These are phyloP conservation scores for Xylota sylvarum DNA, from an alignment of 2,888 invertebrate species.

Conservation along the genomic window DNA sequence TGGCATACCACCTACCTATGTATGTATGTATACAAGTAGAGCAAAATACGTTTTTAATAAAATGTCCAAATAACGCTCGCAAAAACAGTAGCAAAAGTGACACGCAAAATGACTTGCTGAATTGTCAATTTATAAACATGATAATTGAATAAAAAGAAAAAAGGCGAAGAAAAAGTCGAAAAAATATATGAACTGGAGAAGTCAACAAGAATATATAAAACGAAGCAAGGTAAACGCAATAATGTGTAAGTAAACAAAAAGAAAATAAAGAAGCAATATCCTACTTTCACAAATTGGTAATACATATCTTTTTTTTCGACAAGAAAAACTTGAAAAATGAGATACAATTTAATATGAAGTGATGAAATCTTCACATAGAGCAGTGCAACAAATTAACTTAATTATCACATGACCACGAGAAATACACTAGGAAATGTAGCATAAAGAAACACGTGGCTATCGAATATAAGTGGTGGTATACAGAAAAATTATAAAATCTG, in stretches of 20 bases:
- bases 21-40: conserved; percentile 24
- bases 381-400: conserved; percentile 54
- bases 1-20: too few species aligned
- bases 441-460: conserved; percentile 60
- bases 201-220: conserved; percentile 9
- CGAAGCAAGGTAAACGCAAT: background rate
- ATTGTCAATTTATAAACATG: conserved; percentile 52
- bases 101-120: conserved; percentile 66
- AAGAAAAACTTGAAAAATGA: background rate
- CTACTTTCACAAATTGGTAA: conserved; percentile 35
- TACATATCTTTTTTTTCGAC: conserved; percentile 8
- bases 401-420: conserved; percentile 66
- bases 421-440: conserved; percentile 2
- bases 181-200: conserved; percentile 11
- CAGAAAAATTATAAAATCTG: conserved; percentile 14
- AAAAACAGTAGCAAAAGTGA: conserved; percentile 44
- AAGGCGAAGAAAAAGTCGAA: conserved; percentile 8
- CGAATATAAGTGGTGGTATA: background rate
- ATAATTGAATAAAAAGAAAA: conserved; percentile 37
- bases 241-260: conserved; percentile 19
- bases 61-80: conserved; percentile 4
- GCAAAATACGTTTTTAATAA: conserved; percentile 8
- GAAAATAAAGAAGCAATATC: background rate
- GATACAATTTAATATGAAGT: conserved; percentile 23
- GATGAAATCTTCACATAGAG: conserved; percentile 52